Evolutionary conservation across 1,140 invertebrate species (phyloP).

Genomic region (Ephestia elutella): DNA sequence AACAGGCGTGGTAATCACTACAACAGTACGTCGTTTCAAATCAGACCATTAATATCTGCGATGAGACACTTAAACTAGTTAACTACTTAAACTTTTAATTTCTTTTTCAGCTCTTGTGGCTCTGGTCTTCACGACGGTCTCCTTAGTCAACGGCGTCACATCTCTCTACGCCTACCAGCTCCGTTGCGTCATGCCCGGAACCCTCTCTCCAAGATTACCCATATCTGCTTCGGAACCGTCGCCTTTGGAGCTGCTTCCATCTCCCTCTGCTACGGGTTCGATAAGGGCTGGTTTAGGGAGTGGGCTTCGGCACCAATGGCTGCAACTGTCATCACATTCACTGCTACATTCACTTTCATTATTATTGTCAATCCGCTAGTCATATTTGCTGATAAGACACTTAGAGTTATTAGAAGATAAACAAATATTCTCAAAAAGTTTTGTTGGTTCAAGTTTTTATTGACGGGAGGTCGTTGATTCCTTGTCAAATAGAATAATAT

Average conservation of each 20-base stretch:
- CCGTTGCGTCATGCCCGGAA: conserved; percentile 14
- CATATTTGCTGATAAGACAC: conserved; percentile 7
- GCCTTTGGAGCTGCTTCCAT: conserved; percentile 18
- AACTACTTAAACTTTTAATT: background rate
- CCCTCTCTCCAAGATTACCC: conserved; percentile 26
- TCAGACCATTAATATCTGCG: no score
- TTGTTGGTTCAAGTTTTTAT: no score
- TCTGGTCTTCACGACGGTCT: conserved; percentile 26
- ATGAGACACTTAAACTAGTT: no score
- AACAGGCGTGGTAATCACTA: no score
- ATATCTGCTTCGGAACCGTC: conserved; percentile 25
- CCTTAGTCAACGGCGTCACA: conserved; percentile 23
- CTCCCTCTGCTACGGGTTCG: conserved; percentile 22
- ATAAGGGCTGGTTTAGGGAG: conserved; percentile 21
- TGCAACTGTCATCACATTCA: conserved; percentile 18
- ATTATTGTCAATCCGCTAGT: conserved; percentile 17
- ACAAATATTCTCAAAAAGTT: no score
- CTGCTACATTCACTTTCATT: conserved; percentile 18
- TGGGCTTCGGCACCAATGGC: conserved; percentile 19
- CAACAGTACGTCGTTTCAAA: no score
- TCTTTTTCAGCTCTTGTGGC: conserved; percentile 25
- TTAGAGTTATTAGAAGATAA: background rate
- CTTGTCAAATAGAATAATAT: no score
- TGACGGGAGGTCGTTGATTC: no score
- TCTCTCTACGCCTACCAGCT: conserved; percentile 25